phyloP scores from a whole-genome alignment of 1,140 invertebrate genomes.

The Phenacoccus solenopsis region DNA sequence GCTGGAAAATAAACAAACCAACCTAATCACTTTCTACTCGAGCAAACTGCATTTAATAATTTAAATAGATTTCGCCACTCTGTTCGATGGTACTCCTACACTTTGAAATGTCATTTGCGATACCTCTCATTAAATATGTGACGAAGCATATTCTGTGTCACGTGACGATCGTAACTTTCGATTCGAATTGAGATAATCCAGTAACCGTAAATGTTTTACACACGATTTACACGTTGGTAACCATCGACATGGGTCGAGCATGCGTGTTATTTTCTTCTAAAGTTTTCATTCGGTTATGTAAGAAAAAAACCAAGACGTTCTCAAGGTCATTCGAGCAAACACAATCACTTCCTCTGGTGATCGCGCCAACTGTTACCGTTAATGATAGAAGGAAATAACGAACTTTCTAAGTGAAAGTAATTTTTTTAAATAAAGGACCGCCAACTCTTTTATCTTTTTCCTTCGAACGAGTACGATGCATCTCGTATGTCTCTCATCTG shows the following conservation, averaged over 20 bases:
- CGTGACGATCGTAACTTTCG: not conserved
- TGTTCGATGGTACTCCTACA: not conserved
- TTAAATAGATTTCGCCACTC: not conserved
- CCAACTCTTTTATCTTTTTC: not conserved
- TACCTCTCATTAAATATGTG: not conserved
- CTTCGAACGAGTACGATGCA: not conserved
- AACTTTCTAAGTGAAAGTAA: slow-evolving; percentile 14
- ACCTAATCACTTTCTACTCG: not conserved
- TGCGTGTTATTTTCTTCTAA: not conserved
- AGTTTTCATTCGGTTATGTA: not conserved
- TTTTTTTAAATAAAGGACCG: slow-evolving; percentile 5
- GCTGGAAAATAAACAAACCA: not conserved
- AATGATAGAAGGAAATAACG: slow-evolving; percentile 16
- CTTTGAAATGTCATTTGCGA: not conserved
- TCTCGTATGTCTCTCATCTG: not conserved
- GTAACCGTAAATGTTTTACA: not conserved
- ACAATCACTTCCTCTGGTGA: slow-evolving; percentile 13
- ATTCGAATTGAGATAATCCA: not conserved
- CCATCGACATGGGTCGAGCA: not conserved
- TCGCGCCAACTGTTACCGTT: slow-evolving; percentile 16
- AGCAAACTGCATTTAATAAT: not conserved
- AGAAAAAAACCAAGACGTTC: not conserved
- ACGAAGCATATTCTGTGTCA: not conserved
- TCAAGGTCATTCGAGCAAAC: slow-evolving; percentile 12
- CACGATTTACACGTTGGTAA: not conserved